phyloP scores from a whole-genome alignment of 64 coral and sea anemone species.

The Montipora capricornis region DNA sequence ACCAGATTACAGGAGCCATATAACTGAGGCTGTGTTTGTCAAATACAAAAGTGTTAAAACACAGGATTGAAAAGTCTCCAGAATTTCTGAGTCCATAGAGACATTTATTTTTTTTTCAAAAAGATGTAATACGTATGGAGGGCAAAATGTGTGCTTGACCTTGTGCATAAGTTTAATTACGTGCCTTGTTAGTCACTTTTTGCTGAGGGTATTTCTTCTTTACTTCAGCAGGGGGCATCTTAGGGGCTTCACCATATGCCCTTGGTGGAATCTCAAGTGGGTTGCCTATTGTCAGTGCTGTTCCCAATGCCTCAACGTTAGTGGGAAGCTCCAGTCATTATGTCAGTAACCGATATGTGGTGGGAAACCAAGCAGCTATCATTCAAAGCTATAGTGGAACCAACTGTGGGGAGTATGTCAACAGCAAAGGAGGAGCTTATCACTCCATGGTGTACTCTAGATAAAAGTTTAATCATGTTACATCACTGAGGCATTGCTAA shows the following conservation, averaged over 20 bases:
- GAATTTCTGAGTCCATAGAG: too few relatives aligned
- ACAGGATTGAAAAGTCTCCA: too few relatives aligned
- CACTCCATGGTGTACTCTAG: conserved; percentile 54
- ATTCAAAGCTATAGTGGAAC: conserved; percentile 30
- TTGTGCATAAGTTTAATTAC: too few relatives aligned
- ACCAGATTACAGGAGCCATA: too few relatives aligned
- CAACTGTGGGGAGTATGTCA: conserved; percentile 20
- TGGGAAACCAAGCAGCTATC: conserved; percentile 64
- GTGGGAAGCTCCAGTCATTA: conserved; percentile 54
- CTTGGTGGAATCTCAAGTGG: conserved; percentile 33
- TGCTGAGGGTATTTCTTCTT: not conserved
- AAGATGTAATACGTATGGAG: too few relatives aligned
- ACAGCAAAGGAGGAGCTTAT: conserved; percentile 13
- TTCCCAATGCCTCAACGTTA: conserved; percentile 31
- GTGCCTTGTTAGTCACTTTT: not conserved
- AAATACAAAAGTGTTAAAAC: too few relatives aligned
- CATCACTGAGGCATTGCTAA: not conserved
- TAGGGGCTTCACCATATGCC: conserved; percentile 42
- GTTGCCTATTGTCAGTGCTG: conserved; percentile 40
- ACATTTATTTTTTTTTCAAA: too few relatives aligned
- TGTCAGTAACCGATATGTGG: conserved; percentile 58
- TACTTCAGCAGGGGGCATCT: conserved; percentile 14
- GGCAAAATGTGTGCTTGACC: too few relatives aligned
- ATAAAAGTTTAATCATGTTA: not conserved
- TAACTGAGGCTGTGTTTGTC: too few relatives aligned